Evolutionary conservation across 2,888 invertebrate genomes (phyloP).

Genomic region (Agriotes lineatus): DNA sequence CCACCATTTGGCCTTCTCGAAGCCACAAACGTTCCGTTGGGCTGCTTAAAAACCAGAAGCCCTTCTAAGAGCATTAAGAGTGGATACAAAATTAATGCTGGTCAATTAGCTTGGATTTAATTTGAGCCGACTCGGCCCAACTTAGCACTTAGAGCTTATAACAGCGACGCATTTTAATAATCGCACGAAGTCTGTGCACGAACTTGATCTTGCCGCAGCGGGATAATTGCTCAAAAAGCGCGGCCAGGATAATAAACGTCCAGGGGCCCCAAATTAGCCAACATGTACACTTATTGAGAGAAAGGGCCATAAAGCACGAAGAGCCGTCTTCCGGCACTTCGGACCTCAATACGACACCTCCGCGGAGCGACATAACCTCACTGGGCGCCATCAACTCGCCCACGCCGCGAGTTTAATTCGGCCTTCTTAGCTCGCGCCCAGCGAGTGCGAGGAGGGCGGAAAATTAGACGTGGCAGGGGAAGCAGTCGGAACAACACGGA

Average conservation of each 20-base stretch:
- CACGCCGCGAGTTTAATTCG: conserved; percentile 5
- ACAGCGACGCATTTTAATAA: conserved; percentile 11
- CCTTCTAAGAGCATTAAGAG: too few species aligned
- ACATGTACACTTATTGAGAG: conserved; percentile 38
- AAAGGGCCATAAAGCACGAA: conserved; percentile 39
- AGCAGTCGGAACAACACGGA: conserved; percentile 31
- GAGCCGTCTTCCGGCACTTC: conserved; percentile 38
- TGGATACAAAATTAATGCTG: too few species aligned
- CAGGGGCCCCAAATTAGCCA: conserved; percentile 37
- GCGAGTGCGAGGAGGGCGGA: conserved; percentile 15
- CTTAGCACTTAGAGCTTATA: not conserved
- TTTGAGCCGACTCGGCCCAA: too few species aligned
- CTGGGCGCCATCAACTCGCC: conserved; percentile 23
- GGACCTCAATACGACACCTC: conserved; percentile 36
- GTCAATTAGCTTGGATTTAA: too few species aligned
- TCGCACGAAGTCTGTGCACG: not conserved
- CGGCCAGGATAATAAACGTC: conserved; percentile 32
- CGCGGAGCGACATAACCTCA: conserved; percentile 4
- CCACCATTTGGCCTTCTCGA: too few species aligned
- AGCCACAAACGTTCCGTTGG: too few species aligned
- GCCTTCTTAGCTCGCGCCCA: conserved; percentile 19
- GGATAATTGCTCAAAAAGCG: conserved; percentile 31
- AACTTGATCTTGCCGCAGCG: conserved; percentile 23
- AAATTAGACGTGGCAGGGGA: conserved; percentile 25
- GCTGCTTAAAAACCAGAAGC: too few species aligned